These are phyloP conservation scores for Blastomussa wellsi DNA, from an alignment of 92 coral and sea anemone species.

Conservation along the genomic window DNA sequence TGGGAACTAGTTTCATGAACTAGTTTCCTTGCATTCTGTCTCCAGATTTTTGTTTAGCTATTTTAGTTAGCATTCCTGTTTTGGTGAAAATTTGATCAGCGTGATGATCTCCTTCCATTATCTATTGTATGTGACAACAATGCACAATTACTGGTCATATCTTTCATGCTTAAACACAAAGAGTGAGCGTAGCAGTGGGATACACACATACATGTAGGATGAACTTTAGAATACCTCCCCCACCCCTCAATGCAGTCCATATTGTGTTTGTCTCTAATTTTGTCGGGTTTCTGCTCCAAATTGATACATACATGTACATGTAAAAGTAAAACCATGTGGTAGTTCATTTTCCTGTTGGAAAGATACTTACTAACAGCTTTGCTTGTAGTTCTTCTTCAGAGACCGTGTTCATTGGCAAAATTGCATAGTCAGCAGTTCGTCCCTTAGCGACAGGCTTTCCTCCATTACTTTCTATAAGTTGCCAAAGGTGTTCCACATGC, in stretches of 20 bases:
- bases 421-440: constrained; percentile 74
- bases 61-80: constrained; percentile 40
- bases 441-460: constrained; percentile 52
- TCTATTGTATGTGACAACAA: not conserved
- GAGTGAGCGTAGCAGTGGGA: no score
- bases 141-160: not conserved
- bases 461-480: constrained; percentile 68
- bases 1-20: constrained; percentile 37
- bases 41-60: constrained; percentile 30
- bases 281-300: no score
- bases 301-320: no score
- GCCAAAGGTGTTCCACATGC: constrained; percentile 59
- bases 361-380: constrained; percentile 48
- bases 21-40: constrained; percentile 45
- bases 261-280: no score
- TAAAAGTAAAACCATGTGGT: no score
- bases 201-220: no score
- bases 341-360: no score
- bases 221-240: no score
- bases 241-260: no score
- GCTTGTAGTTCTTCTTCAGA: constrained; percentile 40
- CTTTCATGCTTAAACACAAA: not conserved
- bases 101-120: constrained; percentile 39
- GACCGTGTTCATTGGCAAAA: constrained; percentile 80
- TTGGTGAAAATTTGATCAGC: constrained; percentile 58